Conservation (phyloP, 2,113 vertebrate genomes). For the Reinhardtius hippoglossoides region DNA sequence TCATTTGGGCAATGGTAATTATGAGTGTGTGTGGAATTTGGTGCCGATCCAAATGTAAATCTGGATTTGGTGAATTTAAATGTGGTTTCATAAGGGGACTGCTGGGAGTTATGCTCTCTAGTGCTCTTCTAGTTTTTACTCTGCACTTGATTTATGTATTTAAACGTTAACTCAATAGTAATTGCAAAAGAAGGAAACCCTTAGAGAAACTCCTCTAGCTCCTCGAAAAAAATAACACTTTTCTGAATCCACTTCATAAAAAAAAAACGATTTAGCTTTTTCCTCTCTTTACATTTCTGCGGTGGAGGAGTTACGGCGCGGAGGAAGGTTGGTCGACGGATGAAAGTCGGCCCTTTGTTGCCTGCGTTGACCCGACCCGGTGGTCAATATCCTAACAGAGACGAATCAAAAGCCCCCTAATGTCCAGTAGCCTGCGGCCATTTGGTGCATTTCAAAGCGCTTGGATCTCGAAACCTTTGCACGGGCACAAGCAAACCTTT, state of each 20-base stretch:
- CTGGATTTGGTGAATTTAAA: no score
- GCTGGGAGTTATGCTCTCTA: no score
- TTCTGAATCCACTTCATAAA: background rate
- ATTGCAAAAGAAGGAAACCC: no score
- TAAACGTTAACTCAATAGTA: no score
- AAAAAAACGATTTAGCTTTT: background rate
- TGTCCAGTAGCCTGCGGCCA: conserved; percentile 51
- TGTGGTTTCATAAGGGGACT: no score
- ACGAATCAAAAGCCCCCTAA: conserved; percentile 49
- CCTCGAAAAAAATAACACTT: background rate
- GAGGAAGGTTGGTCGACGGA: conserved; percentile 13
- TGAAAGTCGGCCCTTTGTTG: conserved; percentile 40
- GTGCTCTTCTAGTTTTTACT: no score
- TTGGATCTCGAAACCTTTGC: conserved; percentile 43
- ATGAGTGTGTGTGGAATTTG: no score
- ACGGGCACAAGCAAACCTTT: background rate
- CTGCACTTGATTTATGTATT: no score
- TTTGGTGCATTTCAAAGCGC: conserved; percentile 54
- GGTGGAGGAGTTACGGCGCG: background rate
- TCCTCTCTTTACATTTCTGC: background rate
- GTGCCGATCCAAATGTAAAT: no score
- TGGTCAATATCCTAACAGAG: conserved; percentile 45
- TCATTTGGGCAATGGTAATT: no score
- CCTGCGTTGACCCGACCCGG: conserved; percentile 28
- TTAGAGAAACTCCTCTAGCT: background rate